Conservation (phyloP, 2,113 vertebrate genomes). For the Antigone vipio region DNA sequence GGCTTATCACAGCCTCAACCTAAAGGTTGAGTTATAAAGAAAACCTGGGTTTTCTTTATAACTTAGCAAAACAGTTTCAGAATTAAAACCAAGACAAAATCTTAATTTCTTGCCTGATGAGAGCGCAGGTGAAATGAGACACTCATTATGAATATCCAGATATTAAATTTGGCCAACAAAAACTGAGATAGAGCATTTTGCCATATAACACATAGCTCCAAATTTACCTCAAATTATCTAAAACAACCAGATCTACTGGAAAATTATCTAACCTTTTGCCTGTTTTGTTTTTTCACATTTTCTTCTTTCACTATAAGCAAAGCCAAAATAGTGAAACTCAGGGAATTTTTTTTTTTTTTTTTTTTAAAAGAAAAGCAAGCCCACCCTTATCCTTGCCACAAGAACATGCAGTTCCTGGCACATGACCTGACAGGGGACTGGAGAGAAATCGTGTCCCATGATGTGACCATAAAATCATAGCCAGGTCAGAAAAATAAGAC, state of each 20-base stretch:
- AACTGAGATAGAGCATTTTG: background rate
- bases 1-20: background rate
- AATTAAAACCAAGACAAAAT: background rate
- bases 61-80: background rate
- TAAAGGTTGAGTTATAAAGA: too few relatives aligned
- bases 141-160: background rate
- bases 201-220: rapidly evolving
- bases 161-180: background rate
- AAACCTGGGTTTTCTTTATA: background rate
- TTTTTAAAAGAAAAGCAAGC: background rate
- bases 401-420: background rate
- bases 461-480: background rate
- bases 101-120: background rate
- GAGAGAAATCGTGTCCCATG: background rate
- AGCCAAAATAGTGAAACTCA: background rate
- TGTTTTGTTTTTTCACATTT: background rate
- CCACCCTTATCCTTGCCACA: background rate
- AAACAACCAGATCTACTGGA: background rate
- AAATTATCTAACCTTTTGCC: background rate
- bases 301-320: background rate
- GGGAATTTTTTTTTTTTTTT: too few relatives aligned
- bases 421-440: background rate
- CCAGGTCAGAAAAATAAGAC: background rate
- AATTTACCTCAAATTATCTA: background rate
- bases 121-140: background rate